Percentiles rank a stretch among this genome's conserved stretches.
phyloP scores from a whole-genome alignment of 2,113 vertebrate species.

The Cinclus cinclus region DNA sequence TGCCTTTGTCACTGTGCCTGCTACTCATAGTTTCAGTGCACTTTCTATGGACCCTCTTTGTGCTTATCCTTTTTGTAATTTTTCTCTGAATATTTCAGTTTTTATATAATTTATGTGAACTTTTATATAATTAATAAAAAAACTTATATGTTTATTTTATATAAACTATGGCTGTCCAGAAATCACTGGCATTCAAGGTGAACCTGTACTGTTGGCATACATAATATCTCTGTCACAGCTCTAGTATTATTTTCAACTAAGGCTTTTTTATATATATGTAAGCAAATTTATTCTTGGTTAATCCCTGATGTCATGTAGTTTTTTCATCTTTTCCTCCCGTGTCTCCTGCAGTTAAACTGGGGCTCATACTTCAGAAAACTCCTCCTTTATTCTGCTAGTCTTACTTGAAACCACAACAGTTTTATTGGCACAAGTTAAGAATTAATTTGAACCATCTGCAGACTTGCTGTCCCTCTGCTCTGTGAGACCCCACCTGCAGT shows the following conservation, averaged over 20 bases:
- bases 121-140: no score
- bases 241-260: neutral
- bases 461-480: neutral
- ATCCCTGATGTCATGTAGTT: neutral
- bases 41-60: neutral
- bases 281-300: neutral
- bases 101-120: neutral
- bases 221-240: neutral
- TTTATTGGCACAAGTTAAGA: neutral
- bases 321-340: neutral
- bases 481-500: neutral
- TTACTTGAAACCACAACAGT: neutral
- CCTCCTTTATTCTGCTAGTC: neutral
- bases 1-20: neutral
- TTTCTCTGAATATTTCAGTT: neutral
- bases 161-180: no score
- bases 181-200: neutral
- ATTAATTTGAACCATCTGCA: neutral
- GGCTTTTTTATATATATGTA: neutral
- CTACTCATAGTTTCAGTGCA: neutral
- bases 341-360: neutral
- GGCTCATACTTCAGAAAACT: neutral
- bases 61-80: neutral
- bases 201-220: neutral
- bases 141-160: no score